A percentile compares a stretch with the other conserved stretches of the same genome.
Conservation (phyloP, 2,113 vertebrate species). For the Esox niger region DNA sequence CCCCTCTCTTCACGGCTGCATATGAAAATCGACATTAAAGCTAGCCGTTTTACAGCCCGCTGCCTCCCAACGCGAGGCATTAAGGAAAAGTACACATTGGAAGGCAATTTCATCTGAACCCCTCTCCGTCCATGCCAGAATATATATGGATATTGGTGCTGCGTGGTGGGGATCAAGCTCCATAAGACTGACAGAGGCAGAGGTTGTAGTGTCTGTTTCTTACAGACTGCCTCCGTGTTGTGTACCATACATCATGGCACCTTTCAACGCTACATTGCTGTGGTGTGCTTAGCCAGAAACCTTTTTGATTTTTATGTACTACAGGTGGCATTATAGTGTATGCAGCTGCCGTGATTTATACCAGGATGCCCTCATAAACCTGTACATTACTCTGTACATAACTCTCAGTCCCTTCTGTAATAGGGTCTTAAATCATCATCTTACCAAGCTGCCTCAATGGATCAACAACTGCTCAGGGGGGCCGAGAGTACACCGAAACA, state of each 20-base stretch:
- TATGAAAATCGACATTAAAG: slow-evolving; percentile 30
- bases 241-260: background rate
- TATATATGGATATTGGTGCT: slow-evolving; percentile 18
- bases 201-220: background rate
- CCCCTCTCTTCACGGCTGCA: slow-evolving; percentile 2
- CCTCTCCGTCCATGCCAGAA: slow-evolving; percentile 17
- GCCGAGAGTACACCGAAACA: background rate
- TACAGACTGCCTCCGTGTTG: background rate
- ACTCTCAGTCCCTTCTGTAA: background rate
- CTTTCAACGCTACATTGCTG: background rate
- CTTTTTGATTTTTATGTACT: slow-evolving; percentile 4
- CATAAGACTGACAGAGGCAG: slow-evolving; percentile 10
- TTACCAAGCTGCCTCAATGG: slow-evolving; percentile 2
- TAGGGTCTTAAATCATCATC: background rate
- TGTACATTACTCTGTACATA: background rate
- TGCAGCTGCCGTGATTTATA: background rate
- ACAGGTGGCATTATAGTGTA: slow-evolving; percentile 10
- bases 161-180: slow-evolving; percentile 19
- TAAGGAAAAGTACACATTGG: slow-evolving; percentile 29
- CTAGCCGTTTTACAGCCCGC: slow-evolving; percentile 8
- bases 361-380: background rate
- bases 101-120: slow-evolving; percentile 19
- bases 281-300: slow-evolving; percentile 21
- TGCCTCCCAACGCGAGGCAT: slow-evolving; percentile 12
- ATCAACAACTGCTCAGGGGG: background rate